Percentiles rank a stretch among this genome's conserved stretches.
phyloP scores from a whole-genome alignment of 2,113 vertebrate genomes.

The Arenaria interpres region DNA sequence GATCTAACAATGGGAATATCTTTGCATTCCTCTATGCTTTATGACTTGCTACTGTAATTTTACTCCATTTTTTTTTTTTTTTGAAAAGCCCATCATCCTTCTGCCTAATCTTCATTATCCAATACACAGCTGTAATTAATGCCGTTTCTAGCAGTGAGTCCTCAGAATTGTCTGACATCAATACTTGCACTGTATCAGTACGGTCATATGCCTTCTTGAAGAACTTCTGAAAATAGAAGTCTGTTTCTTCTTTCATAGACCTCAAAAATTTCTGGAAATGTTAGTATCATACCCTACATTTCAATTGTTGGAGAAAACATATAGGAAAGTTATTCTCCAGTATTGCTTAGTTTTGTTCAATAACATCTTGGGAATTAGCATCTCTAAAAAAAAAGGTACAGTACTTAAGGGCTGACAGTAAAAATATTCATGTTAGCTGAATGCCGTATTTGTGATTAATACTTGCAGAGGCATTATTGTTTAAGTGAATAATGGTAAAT shows the following conservation, averaged over 20 bases:
- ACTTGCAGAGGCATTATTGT: background rate
- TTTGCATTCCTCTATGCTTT: background rate
- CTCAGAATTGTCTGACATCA: background rate
- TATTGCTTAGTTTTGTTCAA: background rate
- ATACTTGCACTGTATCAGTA: background rate
- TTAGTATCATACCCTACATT: background rate
- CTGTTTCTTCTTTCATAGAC: background rate
- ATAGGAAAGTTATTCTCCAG: background rate
- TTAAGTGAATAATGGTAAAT: background rate
- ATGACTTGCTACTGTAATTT: background rate
- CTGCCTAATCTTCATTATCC: background rate
- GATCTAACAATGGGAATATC: background rate
- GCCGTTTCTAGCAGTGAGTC: background rate
- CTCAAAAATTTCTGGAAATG: background rate
- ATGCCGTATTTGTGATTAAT: background rate
- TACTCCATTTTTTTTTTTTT: background rate
- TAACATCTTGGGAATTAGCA: background rate
- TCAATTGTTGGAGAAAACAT: background rate
- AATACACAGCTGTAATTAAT: background rate
- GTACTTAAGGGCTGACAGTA: background rate
- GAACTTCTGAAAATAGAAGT: background rate
- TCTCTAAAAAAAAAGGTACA: accelerated
- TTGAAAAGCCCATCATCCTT: background rate
- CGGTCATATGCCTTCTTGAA: background rate
- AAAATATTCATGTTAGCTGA: background rate